A percentile compares a stretch with the other conserved stretches of the same genome.
Conservation (phyloP, 2,797 vertebrate genomes). For the Molossus molossus region DNA sequence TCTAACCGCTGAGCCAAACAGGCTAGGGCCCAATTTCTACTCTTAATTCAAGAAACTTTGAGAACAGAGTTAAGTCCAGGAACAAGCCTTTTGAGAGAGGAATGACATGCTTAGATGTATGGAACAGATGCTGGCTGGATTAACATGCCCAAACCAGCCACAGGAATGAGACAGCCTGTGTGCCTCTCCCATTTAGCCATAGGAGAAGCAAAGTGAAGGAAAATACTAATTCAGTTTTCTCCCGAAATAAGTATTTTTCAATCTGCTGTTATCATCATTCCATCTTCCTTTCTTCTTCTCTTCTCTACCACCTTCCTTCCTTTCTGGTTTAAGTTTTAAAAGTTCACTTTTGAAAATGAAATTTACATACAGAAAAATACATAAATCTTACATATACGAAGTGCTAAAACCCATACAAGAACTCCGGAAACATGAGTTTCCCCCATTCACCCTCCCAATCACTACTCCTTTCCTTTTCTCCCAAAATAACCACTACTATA, state of each 20-base stretch:
- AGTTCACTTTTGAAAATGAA: conserved; percentile 32
- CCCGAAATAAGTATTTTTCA: not conserved
- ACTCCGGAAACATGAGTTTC: not conserved
- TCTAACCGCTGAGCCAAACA: no score
- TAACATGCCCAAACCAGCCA: not conserved
- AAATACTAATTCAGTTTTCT: not conserved
- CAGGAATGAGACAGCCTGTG: not conserved
- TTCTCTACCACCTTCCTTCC: not conserved
- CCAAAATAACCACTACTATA: not conserved
- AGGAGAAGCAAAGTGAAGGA: not conserved
- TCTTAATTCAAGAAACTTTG: not conserved
- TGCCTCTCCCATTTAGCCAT: not conserved
- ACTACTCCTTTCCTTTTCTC: not conserved
- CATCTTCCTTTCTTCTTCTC: not conserved
- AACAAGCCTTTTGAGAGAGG: not conserved
- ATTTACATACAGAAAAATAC: not conserved
- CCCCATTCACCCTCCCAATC: not conserved
- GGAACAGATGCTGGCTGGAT: not conserved
- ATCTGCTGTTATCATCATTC: not conserved
- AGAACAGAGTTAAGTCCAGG: not conserved
- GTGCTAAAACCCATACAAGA: not conserved
- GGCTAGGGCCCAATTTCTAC: not conserved
- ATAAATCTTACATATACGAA: not conserved
- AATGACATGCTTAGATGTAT: not conserved
- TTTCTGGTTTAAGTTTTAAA: not conserved